phyloP scores from a whole-genome alignment of 1,140 invertebrate species.

The Pectinophora gossypiella region DNA sequence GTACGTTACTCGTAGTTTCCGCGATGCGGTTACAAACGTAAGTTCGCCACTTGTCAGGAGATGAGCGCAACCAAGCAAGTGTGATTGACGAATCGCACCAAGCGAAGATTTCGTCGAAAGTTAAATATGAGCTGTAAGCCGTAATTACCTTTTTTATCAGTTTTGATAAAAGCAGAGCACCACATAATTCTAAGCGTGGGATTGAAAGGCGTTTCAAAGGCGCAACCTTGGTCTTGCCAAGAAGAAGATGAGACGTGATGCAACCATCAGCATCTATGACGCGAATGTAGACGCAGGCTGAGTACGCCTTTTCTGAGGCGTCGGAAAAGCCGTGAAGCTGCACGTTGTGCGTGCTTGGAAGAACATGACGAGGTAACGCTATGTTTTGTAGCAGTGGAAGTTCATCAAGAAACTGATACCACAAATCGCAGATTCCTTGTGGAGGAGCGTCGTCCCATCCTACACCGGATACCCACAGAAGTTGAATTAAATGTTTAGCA shows the following conservation, averaged over 20 bases:
- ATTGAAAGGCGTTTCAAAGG: constrained; percentile 20
- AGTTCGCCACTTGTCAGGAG: too few species aligned
- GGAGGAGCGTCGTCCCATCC: neutral
- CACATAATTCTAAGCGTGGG: constrained; percentile 65
- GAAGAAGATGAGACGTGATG: neutral
- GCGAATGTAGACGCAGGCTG: constrained; percentile 12
- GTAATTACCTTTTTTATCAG: constrained; percentile 23
- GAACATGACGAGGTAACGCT: neutral
- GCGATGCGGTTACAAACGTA: too few species aligned
- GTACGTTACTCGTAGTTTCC: too few species aligned
- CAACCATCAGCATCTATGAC: neutral
- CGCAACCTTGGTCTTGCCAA: constrained; percentile 2
- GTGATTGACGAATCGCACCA: constrained; percentile 51
- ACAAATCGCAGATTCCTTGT: neutral
- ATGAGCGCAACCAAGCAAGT: constrained; percentile 45
- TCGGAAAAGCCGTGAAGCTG: constrained; percentile 25
- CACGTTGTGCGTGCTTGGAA: neutral
- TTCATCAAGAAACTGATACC: neutral
- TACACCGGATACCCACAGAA: neutral
- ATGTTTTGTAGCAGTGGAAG: neutral
- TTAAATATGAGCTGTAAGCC: constrained; percentile 10
- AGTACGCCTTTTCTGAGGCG: constrained; percentile 18
- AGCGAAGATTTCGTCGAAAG: too few species aligned
- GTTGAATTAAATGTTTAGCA: neutral
- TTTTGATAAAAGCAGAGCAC: constrained; percentile 40